Evolutionary conservation across 2,888 invertebrate species (phyloP), one percentile per base, ranked within the genome.

Genomic region (Nephrotoma guestfalica): DNA sequence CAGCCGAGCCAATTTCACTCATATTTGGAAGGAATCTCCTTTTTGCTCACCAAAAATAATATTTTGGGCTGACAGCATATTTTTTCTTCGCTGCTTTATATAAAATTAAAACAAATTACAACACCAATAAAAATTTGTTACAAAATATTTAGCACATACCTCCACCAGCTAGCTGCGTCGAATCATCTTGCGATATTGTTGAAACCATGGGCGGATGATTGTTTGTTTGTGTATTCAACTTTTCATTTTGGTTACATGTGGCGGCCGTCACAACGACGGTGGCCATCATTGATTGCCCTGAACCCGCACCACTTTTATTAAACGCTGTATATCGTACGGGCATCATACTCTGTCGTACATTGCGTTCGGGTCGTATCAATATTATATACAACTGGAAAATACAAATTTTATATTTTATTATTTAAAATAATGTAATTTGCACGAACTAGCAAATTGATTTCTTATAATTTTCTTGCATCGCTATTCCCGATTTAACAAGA

Each of bases 291-390:
- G 93, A 94, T 2, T 94, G 93, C 41, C 93, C 93, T 2, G 93
- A 93, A 0, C 94, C 93, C 40, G 93, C 93, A 0, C 94, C 93
- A 85, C 93, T 93, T 89, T 94, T 94, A 89, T 94, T 94, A 89
- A 93, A 93, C 85, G 93, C 94, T 88, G 93, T 93, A 89, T 93
- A 94, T 51, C 94, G 91, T 88, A 94, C 94, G 18, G 95, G 95
- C 95, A 96, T 96, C 94, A 96, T 96, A 90, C 95, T 96, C 90
- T 97, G 97, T 0, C 98, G 94, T 11, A 98, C 95, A 91, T 98
- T 98, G 51, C 97, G 93, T 92, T 98, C 97, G 9, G 98, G 97
- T 88, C 96, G 94, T 87, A 97, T 94, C 88, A 98, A 92, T 89
- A 98, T 97, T 89, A 98, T 97, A 91, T 97, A 97, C 83, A 97